A percentile compares a stretch with the other conserved stretches of the same genome.
Evolutionary conservation across 2,888 invertebrate genomes (phyloP).

Genomic region (Pammene fasciana): DNA sequence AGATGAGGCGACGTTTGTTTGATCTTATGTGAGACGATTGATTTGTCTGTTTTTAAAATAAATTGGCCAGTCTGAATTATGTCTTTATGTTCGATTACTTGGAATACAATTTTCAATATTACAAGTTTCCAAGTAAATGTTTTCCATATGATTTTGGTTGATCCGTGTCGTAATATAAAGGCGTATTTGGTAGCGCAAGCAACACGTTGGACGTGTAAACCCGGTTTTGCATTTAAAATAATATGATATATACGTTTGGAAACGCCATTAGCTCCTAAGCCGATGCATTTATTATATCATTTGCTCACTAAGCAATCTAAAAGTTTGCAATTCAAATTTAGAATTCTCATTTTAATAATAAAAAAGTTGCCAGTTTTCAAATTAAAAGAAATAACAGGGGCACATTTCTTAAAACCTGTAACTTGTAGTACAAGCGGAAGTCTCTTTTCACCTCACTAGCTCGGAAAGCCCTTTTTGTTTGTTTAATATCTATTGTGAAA

Average conservation of each 20-base stretch:
- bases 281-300: conserved; percentile 39
- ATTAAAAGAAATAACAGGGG: neutral
- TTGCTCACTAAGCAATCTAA: conserved; percentile 29
- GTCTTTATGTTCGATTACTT: conserved; percentile 8
- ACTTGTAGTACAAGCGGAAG: too few relatives aligned
- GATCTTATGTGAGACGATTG: conserved; percentile 28
- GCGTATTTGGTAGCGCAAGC: conserved; percentile 34
- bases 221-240: conserved; percentile 37
- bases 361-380: conserved; percentile 6
- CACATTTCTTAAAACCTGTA: too few relatives aligned
- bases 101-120: neutral
- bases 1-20: conserved; percentile 17
- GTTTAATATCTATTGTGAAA: too few relatives aligned
- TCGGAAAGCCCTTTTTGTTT: too few relatives aligned
- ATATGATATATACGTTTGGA: conserved; percentile 23
- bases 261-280: conserved; percentile 12
- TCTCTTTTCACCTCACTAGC: too few relatives aligned
- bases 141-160: conserved; percentile 14
- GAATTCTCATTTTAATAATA: conserved; percentile 17
- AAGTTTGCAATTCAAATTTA: conserved; percentile 11
- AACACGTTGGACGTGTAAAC: conserved; percentile 12
- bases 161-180: conserved; percentile 24
- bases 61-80: neutral
- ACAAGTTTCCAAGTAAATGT: conserved; percentile 5
- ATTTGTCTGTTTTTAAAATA: conserved; percentile 21